Evolutionary conservation across 2,113 vertebrate species (phyloP), one percentile per base, ranked within the genome.

Genomic region (Crotalus tigris): DNA sequence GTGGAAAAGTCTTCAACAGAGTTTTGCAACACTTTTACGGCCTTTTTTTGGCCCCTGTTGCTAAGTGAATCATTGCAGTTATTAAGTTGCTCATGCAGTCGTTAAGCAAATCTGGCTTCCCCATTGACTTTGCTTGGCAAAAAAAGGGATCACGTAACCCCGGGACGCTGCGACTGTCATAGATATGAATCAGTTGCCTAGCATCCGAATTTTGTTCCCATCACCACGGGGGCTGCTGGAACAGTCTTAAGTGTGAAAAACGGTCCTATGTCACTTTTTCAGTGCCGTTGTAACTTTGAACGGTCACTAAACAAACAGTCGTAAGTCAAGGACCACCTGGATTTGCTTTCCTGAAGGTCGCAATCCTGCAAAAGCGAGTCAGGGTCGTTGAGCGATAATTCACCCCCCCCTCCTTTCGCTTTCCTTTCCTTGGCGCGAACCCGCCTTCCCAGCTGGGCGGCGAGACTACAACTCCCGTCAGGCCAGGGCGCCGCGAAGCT

Each of bases 381-480:
- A 3, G 0, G 33, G 69, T 39, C 33, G 6, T 19, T 39, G 17
- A 81, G 7, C 69, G n/a, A 2, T 5, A 19, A 75, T 19, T 2
- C 21, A 0, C 17, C 17, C 55, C 2, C 6, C 24, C 1, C n/a
- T 33, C n/a, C 88, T 53, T 92, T 59, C 44, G 3, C 11, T 92
- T 92, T 81, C 92, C 39, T 46, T 85, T 91, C 69, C 53, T 57
- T 15, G 3, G 5, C 49, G 4, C 13, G 4, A 1, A 19, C 3
- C 23, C 29, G 2, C 5, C 5, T 5, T 5, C 24, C 8, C 51
- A 1, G 2, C 10, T 1, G 11, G 2, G 7, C 2, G 1, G 0
- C 33, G 51, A 57, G 64, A 93, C 92, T 90, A 87, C 92, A 55
- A 55, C 49, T 54, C 92, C 92, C 92, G 59, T 21, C 57, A 54